phyloP scores from a whole-genome alignment of 2,113 vertebrate genomes.

The Gila orcuttii region DNA sequence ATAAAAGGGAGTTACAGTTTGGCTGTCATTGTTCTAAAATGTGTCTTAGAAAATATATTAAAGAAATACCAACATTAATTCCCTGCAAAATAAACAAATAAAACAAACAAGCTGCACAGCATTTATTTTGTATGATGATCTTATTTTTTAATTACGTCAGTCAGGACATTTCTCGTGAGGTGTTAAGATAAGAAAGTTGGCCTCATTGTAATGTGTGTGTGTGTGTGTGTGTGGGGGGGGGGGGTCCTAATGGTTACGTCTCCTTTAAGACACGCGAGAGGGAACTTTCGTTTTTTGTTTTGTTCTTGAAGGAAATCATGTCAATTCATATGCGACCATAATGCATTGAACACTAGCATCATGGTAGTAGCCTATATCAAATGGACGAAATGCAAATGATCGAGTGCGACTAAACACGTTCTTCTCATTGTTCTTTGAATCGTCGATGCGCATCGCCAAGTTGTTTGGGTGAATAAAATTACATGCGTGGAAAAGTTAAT shows the following conservation, averaged over 20 bases:
- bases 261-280: constrained; percentile 18
- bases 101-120: background rate
- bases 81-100: background rate
- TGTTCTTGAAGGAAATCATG: background rate
- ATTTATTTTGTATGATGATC: background rate
- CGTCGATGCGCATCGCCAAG: background rate
- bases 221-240: background rate
- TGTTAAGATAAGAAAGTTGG: constrained; percentile 2
- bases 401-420: background rate
- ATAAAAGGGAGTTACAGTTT: background rate
- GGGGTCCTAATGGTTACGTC: background rate
- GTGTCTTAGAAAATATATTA: background rate
- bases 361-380: background rate
- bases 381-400: background rate
- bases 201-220: too few relatives aligned
- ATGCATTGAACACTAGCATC: background rate
- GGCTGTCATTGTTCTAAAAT: background rate
- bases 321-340: background rate
- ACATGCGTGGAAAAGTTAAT: background rate
- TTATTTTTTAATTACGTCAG: background rate
- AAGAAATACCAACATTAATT: background rate
- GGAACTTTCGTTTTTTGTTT: constrained; percentile 15
- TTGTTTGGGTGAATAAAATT: background rate
- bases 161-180: background rate
- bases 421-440: background rate